These are phyloP conservation scores for Anhinga rufa DNA, from an alignment of 2,113 vertebrate species.

Conservation along the genomic window DNA sequence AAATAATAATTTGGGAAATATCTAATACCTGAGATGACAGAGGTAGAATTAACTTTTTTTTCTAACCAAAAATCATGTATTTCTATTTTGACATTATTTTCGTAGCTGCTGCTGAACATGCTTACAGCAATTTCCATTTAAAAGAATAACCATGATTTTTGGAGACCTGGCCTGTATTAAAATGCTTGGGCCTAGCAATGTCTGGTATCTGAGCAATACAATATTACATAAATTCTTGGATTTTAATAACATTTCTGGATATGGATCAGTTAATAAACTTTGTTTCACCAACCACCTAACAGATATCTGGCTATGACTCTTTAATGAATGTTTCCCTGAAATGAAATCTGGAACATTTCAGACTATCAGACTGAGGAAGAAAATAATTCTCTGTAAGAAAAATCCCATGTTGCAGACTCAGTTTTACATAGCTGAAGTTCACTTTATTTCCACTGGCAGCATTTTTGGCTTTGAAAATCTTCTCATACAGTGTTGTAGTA, in stretches of 20 bases:
- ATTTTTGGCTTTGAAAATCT: neutral
- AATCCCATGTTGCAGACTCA: neutral
- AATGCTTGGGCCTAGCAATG: neutral
- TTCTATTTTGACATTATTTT: neutral
- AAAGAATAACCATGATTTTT: neutral
- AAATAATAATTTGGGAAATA: neutral
- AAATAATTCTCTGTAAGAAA: neutral
- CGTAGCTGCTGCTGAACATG: neutral
- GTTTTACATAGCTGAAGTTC: neutral
- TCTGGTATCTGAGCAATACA: neutral
- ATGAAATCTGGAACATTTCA: conserved; percentile 24
- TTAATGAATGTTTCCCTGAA: conserved; percentile 33
- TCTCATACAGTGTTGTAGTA: neutral
- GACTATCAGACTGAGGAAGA: neutral
- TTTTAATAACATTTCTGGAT: conserved; percentile 56
- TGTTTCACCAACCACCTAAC: conserved; percentile 16
- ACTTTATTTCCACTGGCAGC: neutral
- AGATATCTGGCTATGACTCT: neutral
- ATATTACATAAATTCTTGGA: neutral
- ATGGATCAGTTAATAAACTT: conserved; percentile 59
- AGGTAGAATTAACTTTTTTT: neutral
- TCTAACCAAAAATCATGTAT: neutral
- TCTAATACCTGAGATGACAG: neutral
- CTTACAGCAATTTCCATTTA: neutral
- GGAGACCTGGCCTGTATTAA: neutral